These are phyloP conservation scores for Eumacrocentrus americanus DNA, from an alignment of 2,888 invertebrate species.

Conservation along the genomic window DNA sequence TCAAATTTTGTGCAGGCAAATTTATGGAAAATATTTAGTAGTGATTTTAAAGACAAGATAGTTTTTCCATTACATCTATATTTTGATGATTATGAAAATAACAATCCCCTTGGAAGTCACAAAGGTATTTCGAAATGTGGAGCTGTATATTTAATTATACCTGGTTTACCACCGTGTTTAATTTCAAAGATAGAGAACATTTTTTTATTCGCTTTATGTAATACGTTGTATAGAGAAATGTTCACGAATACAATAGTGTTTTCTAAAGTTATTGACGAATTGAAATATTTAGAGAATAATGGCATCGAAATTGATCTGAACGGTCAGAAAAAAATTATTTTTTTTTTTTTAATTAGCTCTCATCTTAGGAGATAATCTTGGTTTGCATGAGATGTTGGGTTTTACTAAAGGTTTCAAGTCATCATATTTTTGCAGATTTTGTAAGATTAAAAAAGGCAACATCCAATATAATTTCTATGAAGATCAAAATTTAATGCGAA, in stretches of 20 bases:
- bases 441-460: conserved; percentile 24
- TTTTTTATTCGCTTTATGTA: conserved; percentile 36
- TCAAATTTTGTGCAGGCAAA: not conserved
- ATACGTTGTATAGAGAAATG: no score
- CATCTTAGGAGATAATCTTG: conserved; percentile 36
- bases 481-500: conserved; percentile 17
- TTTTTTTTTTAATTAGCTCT: conserved; percentile 31
- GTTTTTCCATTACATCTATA: conserved; percentile 35
- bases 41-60: conserved; percentile 25
- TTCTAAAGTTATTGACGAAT: not conserved
- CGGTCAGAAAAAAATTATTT: conserved; percentile 5
- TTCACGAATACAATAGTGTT: not conserved
- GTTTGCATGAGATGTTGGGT: conserved; percentile 31
- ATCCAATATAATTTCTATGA: conserved; percentile 25
- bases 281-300: not conserved
- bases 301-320: not conserved
- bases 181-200: conserved; percentile 35
- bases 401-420: conserved; percentile 34
- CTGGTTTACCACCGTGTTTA: conserved; percentile 32
- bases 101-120: conserved; percentile 38
- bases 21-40: not conserved
- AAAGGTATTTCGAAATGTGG: conserved; percentile 37
- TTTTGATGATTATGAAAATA: conserved; percentile 37
- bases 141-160: conserved; percentile 31
- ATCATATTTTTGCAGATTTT: conserved; percentile 32